Evolutionary conservation across 2,113 vertebrate species (phyloP).

Genomic region (Psettodes erumei): DNA sequence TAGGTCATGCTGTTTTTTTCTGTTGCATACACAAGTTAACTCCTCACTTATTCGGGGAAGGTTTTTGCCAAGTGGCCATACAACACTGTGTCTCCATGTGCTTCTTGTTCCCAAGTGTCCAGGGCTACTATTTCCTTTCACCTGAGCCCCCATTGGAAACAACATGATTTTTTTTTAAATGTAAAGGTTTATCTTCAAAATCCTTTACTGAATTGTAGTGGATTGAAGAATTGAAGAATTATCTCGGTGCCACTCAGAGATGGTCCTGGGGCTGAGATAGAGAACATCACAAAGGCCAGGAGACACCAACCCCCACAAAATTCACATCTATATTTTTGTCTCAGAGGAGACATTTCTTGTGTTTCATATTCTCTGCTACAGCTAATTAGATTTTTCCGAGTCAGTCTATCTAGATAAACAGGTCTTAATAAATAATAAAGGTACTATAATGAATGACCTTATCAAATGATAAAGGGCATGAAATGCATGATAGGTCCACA

Average conservation of each 20-base stretch:
- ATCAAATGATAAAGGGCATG: neutral
- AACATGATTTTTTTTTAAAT: neutral
- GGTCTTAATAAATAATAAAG: neutral
- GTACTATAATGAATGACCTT: slow-evolving; percentile 6
- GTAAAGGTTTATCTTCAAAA: slow-evolving; percentile 12
- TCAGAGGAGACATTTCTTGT: neutral
- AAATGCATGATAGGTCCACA: neutral
- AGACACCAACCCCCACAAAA: neutral
- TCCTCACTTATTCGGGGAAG: slow-evolving; percentile 10
- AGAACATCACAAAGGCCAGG: neutral
- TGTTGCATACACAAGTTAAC: slow-evolving; percentile 8
- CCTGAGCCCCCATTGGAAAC: slow-evolving; percentile 29
- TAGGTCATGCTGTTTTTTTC: slow-evolving; percentile 26
- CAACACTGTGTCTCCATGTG: slow-evolving; percentile 28
- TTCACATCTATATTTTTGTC: neutral
- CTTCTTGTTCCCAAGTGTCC: slow-evolving; percentile 20
- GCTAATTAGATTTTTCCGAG: neutral
- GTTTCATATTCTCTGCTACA: neutral
- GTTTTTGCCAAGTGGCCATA: slow-evolving; percentile 50
- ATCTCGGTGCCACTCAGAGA: neutral
- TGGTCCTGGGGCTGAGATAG: neutral
- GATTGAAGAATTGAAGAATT: too few species aligned
- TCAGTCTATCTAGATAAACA: neutral
- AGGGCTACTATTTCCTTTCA: slow-evolving; percentile 13
- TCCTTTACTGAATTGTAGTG: neutral